Evolutionary conservation across 2,888 invertebrate species (phyloP), one percentile per base, ranked within the genome.

Genomic region (Diaphora mendica): DNA sequence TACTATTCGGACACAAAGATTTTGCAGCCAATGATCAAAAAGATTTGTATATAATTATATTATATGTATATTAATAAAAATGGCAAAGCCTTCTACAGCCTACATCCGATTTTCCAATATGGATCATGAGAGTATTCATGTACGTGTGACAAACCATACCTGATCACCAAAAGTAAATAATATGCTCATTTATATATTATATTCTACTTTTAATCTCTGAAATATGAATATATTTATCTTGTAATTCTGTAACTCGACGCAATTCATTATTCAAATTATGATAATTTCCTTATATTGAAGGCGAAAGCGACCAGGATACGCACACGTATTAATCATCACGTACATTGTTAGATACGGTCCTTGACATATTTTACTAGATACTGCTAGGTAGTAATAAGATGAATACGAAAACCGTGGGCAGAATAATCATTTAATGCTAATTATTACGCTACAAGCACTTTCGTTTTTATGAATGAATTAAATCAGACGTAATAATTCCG

Each of bases 291-390:
- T 80, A 77, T 83, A 78, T 79, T 70, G n/a, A 17, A 62, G 15
- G 59, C 73, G 84, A 91, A 87, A 91, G 90, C 89, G 88, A 87
- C 73, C 82, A 82, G 87, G 86, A 88, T 89, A 62, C 17, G 30
- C 17, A 83, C 81, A 80, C 74, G 79, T 82, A 85, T 87, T 88
- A 89, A 86, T 90, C 87, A 90, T 89, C 86, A 82, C 79, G 80
- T 82, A 82, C 82, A 90, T 90, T 91, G 90, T 91, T 89, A 81
- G 51, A 55, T n/a, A 73, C 48, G 20, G 75, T 83, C 94, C 93
- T 93, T 94, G 94, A 91, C 92, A 92, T 85, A 80, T 75, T 72
- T 70, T 55, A n/a, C 15, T 8, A 17, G 68, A 35, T 64, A 30
- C 59, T 67, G n/a, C 68, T 7, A 73, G 39, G 30, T 74, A 59